Percentiles rank a stretch among this genome's conserved stretches.
Conservation (phyloP, 2,797 vertebrate species). For the Semotilus atromaculatus region DNA sequence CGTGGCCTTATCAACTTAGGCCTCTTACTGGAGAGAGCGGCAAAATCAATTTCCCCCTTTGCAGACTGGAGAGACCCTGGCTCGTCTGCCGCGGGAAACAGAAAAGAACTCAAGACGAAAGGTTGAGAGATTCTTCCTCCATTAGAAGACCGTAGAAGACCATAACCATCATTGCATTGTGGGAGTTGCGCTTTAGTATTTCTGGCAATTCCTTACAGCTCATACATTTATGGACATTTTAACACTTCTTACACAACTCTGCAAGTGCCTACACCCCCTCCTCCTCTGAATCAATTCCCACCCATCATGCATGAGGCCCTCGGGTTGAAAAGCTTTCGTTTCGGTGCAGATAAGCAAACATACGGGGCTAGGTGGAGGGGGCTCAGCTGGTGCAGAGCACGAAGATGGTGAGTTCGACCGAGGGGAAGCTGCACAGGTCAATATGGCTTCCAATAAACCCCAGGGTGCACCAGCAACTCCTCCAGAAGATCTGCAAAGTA, state of each 20-base stretch:
- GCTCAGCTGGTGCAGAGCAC: slow-evolving; percentile 60
- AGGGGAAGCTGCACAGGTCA: slow-evolving; percentile 54
- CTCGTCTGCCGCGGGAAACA: slow-evolving; percentile 45
- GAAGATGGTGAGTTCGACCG: slow-evolving; percentile 50
- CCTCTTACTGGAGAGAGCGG: slow-evolving; percentile 48
- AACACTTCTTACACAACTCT: slow-evolving; percentile 41
- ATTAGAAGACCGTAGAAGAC: slow-evolving; percentile 23
- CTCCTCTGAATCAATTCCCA: slow-evolving; percentile 53
- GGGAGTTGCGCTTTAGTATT: slow-evolving; percentile 30
- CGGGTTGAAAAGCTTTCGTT: slow-evolving; percentile 39
- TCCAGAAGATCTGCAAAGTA: slow-evolving; percentile 52
- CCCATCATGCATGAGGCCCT: slow-evolving; percentile 46
- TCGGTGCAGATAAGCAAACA: slow-evolving; percentile 47
- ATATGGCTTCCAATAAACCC: slow-evolving; percentile 60
- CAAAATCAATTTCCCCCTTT: slow-evolving; percentile 55
- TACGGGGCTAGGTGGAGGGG: slow-evolving; percentile 53
- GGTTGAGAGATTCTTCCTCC: slow-evolving; percentile 25
- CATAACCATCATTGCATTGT: slow-evolving; percentile 24
- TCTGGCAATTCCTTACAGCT: slow-evolving; percentile 40
- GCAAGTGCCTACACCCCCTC: slow-evolving; percentile 25
- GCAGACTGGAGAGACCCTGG: slow-evolving; percentile 37
- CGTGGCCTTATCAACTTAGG: slow-evolving; percentile 52
- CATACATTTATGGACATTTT: slow-evolving; percentile 52
- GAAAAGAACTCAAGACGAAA: slow-evolving; percentile 41
- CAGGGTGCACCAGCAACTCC: slow-evolving; percentile 48